phyloP scores from a whole-genome alignment of 1,140 invertebrate species.

The Cotesia glomerata region DNA sequence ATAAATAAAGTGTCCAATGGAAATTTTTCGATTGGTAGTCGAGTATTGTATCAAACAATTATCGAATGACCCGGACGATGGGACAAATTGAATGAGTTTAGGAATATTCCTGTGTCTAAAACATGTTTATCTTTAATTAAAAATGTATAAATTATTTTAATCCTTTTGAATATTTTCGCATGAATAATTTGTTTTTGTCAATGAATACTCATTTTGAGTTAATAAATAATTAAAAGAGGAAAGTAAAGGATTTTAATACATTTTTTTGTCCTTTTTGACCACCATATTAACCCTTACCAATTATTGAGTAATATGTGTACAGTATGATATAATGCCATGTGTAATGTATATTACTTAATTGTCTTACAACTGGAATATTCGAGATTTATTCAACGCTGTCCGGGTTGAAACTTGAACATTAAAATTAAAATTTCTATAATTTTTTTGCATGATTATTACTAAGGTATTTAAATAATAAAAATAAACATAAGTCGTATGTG shows the following conservation, averaged over 20 bases:
- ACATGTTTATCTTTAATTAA: not conserved
- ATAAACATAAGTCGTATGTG: too few species aligned
- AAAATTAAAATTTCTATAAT: too few species aligned
- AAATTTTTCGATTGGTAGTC: conserved; percentile 18
- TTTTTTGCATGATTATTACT: too few species aligned
- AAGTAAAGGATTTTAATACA: not conserved
- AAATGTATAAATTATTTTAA: not conserved
- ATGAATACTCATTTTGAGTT: too few species aligned
- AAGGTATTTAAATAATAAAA: too few species aligned
- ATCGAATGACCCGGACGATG: conserved; percentile 9
- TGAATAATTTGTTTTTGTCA: too few species aligned
- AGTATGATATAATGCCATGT: conserved; percentile 15
- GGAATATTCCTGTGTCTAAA: conserved; percentile 10
- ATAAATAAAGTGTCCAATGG: conserved; percentile 2
- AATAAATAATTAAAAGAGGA: not conserved
- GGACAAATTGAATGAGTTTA: not conserved
- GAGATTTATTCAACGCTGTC: conserved; percentile 1
- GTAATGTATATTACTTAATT: conserved; percentile 18
- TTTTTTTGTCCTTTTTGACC: conserved; percentile 22
- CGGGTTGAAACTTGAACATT: not conserved
- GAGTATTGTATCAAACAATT: not conserved
- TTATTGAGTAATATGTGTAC: not conserved
- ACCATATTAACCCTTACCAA: conserved; percentile 18
- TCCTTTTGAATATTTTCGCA: too few species aligned
- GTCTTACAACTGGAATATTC: conserved; percentile 22